phyloP scores from a whole-genome alignment of 2,888 invertebrate genomes.

The Deroplatys truncata region DNA sequence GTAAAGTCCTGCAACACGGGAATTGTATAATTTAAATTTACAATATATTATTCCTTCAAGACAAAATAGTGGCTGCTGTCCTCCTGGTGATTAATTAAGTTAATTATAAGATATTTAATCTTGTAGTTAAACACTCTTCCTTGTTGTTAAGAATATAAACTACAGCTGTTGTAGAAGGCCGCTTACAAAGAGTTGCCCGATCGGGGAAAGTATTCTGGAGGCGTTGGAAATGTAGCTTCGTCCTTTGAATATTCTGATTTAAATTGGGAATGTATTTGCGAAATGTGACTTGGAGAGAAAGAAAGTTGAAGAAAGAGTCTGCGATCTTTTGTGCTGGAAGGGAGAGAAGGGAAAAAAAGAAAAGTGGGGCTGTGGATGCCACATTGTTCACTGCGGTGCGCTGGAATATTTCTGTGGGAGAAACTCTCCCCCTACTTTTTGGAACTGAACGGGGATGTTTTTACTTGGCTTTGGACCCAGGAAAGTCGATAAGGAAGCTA shows the following conservation, averaged over 20 bases:
- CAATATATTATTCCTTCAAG: no score
- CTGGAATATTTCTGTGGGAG: neutral
- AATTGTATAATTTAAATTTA: no score
- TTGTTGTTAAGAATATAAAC: neutral
- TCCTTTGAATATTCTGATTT: neutral
- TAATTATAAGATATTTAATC: no score
- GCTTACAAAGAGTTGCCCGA: neutral
- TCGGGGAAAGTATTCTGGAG: neutral
- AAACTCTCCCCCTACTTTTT: neutral
- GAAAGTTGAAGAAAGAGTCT: neutral
- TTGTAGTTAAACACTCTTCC: no score
- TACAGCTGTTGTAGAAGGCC: neutral
- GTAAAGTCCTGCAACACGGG: no score
- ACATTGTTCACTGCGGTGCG: neutral
- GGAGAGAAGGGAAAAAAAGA: neutral
- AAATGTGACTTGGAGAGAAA: neutral
- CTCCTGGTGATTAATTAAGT: no score
- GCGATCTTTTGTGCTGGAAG: neutral
- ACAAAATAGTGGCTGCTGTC: no score
- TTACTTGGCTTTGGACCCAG: neutral
- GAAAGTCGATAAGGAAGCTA: neutral
- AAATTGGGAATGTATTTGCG: neutral
- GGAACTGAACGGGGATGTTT: neutral
- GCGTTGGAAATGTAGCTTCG: neutral
- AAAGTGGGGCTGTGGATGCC: neutral